Evolutionary conservation across 1,140 invertebrate genomes (phyloP), one percentile per base, ranked within the genome.

Genomic region (Drosophila grimshawi): DNA sequence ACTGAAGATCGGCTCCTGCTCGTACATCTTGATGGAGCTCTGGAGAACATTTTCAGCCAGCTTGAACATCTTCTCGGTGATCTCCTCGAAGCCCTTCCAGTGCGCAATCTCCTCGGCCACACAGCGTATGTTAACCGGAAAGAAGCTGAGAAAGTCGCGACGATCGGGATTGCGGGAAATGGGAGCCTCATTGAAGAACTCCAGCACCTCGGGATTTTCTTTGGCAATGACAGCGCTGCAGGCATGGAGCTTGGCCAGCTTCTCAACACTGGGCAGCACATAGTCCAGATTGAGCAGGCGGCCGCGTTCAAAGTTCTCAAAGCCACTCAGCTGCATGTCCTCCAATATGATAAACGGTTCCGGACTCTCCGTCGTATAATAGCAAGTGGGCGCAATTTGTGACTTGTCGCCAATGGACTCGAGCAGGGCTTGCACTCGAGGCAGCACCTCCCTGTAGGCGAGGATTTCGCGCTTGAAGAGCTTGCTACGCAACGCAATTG

Each of bases 191-290:
- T 90, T 41, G 43, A 92, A 92, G 55, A 90, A 85, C 41, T 92
- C 78, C 64, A 92, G 67, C 2, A 92, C 79, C 32, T 88, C 66
- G 0, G 91, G 88, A 64, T 62, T 91, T 29, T 82, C 59, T 45
- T 76, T 65, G 30, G 83, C 82, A 29, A 91, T 80, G 3, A 92
- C 56, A 2, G 94, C 92, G 0, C 94, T 94, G 41, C 93, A 90
- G 0, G 94, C 95, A 67, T 95, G 95, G 61, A 94, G 93, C 66
- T 90, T 93, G 0, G 94, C 95, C 49, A 95, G 62, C 70, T 94
- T 93, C 10, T 93, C 92, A n/a, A 95, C 69, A 29, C 80, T 80
- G 30, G 76, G 90, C 57, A 92, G 52, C 1, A 91, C 77, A 35
- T 92, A 91, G 53, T 92, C 91, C 62, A 92, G 64, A 60, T 92